Conservation (phyloP, 2,888 invertebrate genomes). For the Druceiella hillmani region DNA sequence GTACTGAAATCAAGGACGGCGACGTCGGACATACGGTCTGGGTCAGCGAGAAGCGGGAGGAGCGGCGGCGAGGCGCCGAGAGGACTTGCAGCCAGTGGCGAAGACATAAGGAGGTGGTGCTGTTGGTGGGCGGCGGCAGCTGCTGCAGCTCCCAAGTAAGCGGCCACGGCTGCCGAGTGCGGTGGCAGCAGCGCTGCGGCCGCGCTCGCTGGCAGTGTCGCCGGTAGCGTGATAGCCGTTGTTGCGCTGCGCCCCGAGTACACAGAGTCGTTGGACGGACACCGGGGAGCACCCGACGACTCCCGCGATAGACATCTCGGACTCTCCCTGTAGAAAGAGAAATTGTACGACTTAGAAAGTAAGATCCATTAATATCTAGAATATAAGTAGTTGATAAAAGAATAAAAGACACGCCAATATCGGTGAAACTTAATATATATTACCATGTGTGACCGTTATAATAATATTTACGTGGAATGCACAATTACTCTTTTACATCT, state of each 20-base stretch:
- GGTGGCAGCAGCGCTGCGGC: conserved; percentile 64
- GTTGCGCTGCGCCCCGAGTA: conserved; percentile 61
- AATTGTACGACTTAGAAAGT: no score
- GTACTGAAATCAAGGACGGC: conserved; percentile 79
- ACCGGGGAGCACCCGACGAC: conserved; percentile 68
- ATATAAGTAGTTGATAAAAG: no score
- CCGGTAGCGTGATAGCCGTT: conserved; percentile 63
- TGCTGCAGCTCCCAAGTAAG: conserved; percentile 69
- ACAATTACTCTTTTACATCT: no score
- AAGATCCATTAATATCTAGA: no score
- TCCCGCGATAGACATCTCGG: conserved; percentile 80
- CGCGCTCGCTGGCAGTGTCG: conserved; percentile 62
- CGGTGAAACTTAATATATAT: no score
- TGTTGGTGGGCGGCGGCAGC: conserved; percentile 70
- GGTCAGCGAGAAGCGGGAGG: conserved; percentile 42
- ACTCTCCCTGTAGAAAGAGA: conserved; percentile 68
- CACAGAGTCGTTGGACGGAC: conserved; percentile 73
- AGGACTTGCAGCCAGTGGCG: conserved; percentile 66
- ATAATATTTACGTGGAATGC: no score
- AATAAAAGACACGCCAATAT: no score
- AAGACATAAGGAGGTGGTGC: conserved; percentile 69
- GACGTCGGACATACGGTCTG: conserved; percentile 54
- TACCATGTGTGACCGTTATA: no score
- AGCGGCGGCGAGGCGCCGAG: conserved; percentile 31
- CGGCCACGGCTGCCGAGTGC: conserved; percentile 78